Base-by-base conservation (phyloP, 2,797 vertebrate species). In the Crocidura indochinensis region DNA sequence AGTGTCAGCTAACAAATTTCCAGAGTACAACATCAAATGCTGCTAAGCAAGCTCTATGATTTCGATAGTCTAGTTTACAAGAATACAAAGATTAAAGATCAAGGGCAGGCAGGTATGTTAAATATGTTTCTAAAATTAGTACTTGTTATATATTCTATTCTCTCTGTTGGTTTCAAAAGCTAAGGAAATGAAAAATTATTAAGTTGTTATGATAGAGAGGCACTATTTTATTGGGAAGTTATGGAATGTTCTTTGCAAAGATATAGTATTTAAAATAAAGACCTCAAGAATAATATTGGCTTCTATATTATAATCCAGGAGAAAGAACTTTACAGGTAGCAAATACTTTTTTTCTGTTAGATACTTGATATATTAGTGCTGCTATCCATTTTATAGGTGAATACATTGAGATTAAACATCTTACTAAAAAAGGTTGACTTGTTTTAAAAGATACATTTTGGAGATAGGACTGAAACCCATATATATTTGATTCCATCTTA, bases 21-120 rank as follows among this genome's bases (percentile, higher is more conserved):
- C 49, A 15, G 75, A 81, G 11, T 53, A 69, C 51, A 77, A 53
- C 47, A 88, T 38, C 49, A 76, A 85, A 92, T 0, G 20, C 90
- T 93, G 73, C 76, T 95, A 84, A 93, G 92, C 86, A 93, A 69
- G 93, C 90, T 86, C 78, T 29, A 74, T 0, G 5, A 74, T 93
- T 93, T 90, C 83, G 71, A 87, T 38, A 82, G 24, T 78, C 49
- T 94, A 65, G 68, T 94, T 91, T 88, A 73, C 67, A 90, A 91
- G 60, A 92, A 77, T 64, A 67, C 83, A 86, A 38, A 71, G 19
- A 85, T 20, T 84, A 87, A 46, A 92, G 53, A 92, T 85, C 56
- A 83, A 86, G 27, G 12, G 49, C 10, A 73, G 56, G 2, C 78
- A 26, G 17, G 8, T 51, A 83, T 84, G 9, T 84, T 81, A 76